phyloP scores from a whole-genome alignment of 2,888 invertebrate species.

The Drosophila meridionalis region DNA sequence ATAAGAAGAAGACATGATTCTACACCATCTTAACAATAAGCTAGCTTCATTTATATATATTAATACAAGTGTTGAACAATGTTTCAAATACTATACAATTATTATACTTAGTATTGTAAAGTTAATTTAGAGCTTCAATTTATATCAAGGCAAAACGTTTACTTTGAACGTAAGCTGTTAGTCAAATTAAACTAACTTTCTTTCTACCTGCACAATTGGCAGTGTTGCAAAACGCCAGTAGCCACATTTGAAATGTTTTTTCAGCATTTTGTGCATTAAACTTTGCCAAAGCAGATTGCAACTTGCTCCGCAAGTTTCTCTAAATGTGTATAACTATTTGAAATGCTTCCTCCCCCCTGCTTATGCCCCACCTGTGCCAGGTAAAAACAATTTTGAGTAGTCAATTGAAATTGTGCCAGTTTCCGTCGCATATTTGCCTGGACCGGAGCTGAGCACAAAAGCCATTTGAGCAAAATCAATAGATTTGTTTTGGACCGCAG shows the following conservation, averaged over 20 bases:
- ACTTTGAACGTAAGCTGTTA: not conserved
- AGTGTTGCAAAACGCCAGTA: constrained; percentile 1
- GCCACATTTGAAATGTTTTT: not conserved
- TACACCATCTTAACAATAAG: no score
- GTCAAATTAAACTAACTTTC: not conserved
- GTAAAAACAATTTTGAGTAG: constrained; percentile 35
- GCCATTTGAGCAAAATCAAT: constrained; percentile 76
- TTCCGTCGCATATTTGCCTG: constrained; percentile 40
- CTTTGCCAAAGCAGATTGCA: not conserved
- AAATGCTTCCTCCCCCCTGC: not conserved
- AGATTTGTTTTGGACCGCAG: constrained; percentile 75
- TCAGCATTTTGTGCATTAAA: not conserved
- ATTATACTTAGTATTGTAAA: not conserved
- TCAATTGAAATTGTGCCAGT: constrained; percentile 56
- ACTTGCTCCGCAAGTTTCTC: not conserved
- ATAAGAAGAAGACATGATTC: not conserved
- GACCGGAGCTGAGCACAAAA: constrained; percentile 49
- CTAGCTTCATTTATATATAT: not conserved
- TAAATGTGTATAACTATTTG: constrained; percentile 10
- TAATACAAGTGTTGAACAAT: not conserved
- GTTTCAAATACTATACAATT: not conserved
- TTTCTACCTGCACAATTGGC: not conserved
- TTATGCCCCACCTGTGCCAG: constrained; percentile 6
- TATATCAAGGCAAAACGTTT: not conserved
- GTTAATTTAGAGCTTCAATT: not conserved